Conservation (phyloP, 2,113 vertebrate genomes). For the Ardeotis arabs region DNA sequence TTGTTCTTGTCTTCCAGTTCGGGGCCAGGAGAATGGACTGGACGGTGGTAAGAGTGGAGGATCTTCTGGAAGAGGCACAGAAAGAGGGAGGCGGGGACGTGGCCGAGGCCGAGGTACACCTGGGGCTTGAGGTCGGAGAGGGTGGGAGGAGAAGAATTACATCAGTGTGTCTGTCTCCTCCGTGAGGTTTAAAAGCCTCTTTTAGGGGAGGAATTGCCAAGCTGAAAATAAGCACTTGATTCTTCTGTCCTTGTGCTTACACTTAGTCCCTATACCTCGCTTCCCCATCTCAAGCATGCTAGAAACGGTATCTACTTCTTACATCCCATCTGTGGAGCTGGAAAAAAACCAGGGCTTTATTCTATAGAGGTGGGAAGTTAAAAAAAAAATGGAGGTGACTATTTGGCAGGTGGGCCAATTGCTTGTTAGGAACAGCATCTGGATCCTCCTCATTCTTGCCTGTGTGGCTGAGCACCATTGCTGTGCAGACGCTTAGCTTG, state of each 20-base stretch:
- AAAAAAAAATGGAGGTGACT: not conserved
- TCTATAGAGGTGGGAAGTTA: not conserved
- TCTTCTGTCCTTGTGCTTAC: not conserved
- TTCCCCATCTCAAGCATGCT: not conserved
- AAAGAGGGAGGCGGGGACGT: conserved; percentile 90
- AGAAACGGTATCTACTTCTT: not conserved
- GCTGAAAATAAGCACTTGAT: not conserved
- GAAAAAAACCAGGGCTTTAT: not conserved
- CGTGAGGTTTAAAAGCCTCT: not conserved
- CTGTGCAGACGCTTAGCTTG: not conserved
- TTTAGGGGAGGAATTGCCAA: not conserved
- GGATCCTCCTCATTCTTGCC: not conserved
- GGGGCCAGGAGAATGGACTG: conserved; percentile 95
- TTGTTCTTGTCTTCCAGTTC: conserved; percentile 77
- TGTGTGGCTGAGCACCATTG: not conserved
- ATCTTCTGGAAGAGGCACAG: conserved; percentile 86
- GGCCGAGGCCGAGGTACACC: conserved; percentile 92
- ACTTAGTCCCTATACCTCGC: accelerated
- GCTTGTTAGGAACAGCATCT: not conserved
- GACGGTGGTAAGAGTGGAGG: conserved; percentile 87
- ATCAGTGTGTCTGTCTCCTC: accelerated
- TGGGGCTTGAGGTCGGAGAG: not conserved
- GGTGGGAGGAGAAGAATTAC: not conserved
- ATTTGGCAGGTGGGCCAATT: not conserved
- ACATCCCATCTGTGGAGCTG: accelerated